A percentile compares a stretch with the other conserved stretches of the same genome.
Conservation (phyloP, 1,140 invertebrate species). For the Doryteuthis pealeii region DNA sequence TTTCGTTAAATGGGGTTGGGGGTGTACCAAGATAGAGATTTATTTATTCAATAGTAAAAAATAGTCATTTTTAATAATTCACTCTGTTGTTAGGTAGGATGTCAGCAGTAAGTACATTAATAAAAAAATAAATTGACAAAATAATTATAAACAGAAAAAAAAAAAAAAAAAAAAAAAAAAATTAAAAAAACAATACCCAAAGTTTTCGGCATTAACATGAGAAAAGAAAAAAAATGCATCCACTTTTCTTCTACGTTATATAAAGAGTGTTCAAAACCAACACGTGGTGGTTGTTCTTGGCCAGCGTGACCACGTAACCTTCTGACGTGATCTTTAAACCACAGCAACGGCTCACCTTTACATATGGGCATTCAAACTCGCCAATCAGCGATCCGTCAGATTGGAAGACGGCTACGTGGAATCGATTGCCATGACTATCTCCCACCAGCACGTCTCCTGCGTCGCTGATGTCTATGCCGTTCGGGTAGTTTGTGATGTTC, state of each 20-base stretch:
- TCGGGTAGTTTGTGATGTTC: conserved; percentile 94
- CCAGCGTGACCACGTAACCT: conserved; percentile 93
- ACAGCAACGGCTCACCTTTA: conserved; percentile 96
- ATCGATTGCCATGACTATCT: conserved; percentile 95
- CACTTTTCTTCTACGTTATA: conserved; percentile 63
- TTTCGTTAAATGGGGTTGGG: too few species aligned
- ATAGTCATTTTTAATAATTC: too few species aligned
- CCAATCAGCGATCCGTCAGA: conserved; percentile 83
- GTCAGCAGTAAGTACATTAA: too few species aligned
- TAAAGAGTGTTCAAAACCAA: conserved; percentile 93
- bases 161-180: too few species aligned
- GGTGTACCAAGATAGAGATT: too few species aligned
- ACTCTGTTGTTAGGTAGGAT: too few species aligned
- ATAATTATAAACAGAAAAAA: too few species aligned
- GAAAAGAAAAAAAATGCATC: background rate
- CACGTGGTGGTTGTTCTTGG: conserved; percentile 98
- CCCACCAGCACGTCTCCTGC: conserved; percentile 94
- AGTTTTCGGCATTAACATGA: background rate
- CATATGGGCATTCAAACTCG: conserved; percentile 94
- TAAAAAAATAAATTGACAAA: too few species aligned
- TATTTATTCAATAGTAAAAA: too few species aligned
- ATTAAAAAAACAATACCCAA: too few species aligned
- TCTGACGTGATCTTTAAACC: conserved; percentile 95
- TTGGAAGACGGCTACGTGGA: conserved; percentile 90
- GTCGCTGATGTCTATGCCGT: conserved; percentile 96